Percentiles rank a stretch among this genome's conserved stretches.
These are phyloP conservation scores for Limnodromus scolopaceus DNA, from an alignment of 2,797 vertebrate species.

Conservation along the genomic window DNA sequence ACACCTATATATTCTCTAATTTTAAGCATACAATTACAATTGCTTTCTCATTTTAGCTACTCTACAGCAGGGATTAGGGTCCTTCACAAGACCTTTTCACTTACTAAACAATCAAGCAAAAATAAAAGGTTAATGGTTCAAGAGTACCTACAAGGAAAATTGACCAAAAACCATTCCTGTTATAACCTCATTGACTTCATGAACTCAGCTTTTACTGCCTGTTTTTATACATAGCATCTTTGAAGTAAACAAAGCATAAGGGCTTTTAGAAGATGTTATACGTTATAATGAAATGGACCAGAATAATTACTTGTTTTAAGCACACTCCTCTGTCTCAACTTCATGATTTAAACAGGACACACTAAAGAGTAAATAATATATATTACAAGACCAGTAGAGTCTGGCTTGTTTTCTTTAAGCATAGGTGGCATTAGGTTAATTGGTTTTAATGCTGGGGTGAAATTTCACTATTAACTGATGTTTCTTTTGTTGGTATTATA, in stretches of 20 bases:
- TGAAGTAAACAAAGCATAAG: not conserved
- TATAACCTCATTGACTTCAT: not conserved
- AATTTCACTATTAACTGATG: not conserved
- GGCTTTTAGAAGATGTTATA: not conserved
- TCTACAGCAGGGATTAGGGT: not conserved
- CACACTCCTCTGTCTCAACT: not conserved
- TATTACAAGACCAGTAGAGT: not conserved
- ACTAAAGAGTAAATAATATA: not conserved
- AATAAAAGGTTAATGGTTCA: conserved; percentile 3
- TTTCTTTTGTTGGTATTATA: not conserved
- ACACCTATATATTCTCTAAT: not conserved
- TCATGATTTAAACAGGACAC: not conserved
- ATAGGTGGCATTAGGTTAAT: not conserved
- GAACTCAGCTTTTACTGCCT: not conserved
- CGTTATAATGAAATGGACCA: not conserved
- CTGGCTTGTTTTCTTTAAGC: not conserved
- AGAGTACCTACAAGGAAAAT: not conserved
- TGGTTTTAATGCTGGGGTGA: not conserved
- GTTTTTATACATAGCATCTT: not conserved
- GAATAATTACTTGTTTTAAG: not conserved
- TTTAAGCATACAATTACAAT: not conserved
- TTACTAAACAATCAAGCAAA: not conserved
- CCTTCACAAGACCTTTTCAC: not conserved
- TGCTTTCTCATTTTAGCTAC: not conserved
- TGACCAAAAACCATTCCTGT: not conserved